Conservation (phyloP, 2,888 invertebrate genomes). For the Drosophila stalkeri region DNA sequence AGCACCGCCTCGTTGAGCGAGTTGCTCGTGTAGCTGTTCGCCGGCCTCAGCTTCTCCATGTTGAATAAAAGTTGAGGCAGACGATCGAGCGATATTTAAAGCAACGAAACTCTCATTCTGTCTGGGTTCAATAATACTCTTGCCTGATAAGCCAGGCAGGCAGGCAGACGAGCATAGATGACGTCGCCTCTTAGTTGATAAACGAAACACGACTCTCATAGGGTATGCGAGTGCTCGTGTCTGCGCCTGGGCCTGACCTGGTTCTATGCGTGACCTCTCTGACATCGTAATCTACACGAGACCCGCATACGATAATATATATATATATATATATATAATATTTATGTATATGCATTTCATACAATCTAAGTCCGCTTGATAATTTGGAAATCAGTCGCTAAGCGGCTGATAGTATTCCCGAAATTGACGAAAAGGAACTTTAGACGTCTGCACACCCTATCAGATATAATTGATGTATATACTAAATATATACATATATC, state of each 20-base stretch:
- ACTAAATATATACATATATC: background rate
- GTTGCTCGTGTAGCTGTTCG: conserved; percentile 87
- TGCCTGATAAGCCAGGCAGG: conserved; percentile 30
- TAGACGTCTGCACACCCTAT: conserved; percentile 4
- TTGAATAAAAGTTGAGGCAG: conserved; percentile 43
- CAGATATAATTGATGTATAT: background rate
- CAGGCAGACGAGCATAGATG: background rate
- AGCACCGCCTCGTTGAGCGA: conserved; percentile 88
- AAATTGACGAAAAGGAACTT: conserved; percentile 10
- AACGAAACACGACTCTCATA: background rate
- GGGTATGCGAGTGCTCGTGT: background rate
- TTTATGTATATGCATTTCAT: background rate
- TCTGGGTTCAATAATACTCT: background rate
- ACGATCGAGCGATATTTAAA: conserved; percentile 53
- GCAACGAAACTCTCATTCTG: background rate
- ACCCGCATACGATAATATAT: background rate
- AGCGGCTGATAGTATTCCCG: conserved; percentile 5
- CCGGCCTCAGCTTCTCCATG: conserved; percentile 86
- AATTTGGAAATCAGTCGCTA: conserved; percentile 7
- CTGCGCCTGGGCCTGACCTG: conserved; percentile 12
- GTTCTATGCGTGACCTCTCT: conserved; percentile 43
- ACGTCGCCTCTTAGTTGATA: conserved; percentile 2
- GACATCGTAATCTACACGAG: conserved; percentile 45
- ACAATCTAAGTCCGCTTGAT: conserved; percentile 17
- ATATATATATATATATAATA: background rate